These are phyloP conservation scores for Argyrosomus japonicus DNA, from an alignment of 2,113 vertebrate species.

Conservation along the genomic window DNA sequence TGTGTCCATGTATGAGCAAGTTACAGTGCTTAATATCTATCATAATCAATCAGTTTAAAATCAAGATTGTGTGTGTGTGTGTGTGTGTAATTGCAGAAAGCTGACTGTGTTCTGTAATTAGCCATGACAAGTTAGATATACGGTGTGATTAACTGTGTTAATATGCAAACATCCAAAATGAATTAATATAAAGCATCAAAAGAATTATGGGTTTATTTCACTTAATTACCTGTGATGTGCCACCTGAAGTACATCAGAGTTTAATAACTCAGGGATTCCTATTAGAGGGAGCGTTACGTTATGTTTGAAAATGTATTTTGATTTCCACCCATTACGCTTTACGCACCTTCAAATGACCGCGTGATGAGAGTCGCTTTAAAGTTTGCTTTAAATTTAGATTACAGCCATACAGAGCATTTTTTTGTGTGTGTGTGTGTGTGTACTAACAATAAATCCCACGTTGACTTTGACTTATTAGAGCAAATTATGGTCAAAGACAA, in stretches of 20 bases:
- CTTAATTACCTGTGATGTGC: constrained; percentile 46
- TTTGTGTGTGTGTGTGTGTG: constrained; percentile 7
- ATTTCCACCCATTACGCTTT: constrained; percentile 5
- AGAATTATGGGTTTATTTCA: constrained; percentile 68
- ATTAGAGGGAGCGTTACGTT: constrained; percentile 9
- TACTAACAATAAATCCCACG: constrained; percentile 69
- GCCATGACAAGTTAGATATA: constrained; percentile 78
- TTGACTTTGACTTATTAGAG: constrained; percentile 77
- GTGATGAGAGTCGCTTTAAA: constrained; percentile 8
- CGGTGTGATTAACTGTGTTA: constrained; percentile 79
- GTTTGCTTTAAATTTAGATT: constrained; percentile 30
- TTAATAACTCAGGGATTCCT: constrained; percentile 37
- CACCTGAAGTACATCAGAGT: constrained; percentile 39
- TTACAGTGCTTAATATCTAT: constrained; percentile 37
- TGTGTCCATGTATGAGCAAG: constrained; percentile 2
- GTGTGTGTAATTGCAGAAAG: constrained; percentile 38
- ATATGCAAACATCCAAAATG: constrained; percentile 81
- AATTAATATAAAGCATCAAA: constrained; percentile 78
- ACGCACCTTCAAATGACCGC: constrained; percentile 11
- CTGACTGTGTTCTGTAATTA: constrained; percentile 77
- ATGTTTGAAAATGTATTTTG: constrained; percentile 15
- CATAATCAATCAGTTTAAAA: constrained; percentile 35
- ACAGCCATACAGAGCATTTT: background rate
- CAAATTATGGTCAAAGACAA: constrained; percentile 76
- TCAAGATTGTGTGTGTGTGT: constrained; percentile 22